Evolutionary conservation across 2,888 invertebrate genomes (phyloP), one percentile per base, ranked within the genome.

Genomic region (Hoplodrina ambigua): DNA sequence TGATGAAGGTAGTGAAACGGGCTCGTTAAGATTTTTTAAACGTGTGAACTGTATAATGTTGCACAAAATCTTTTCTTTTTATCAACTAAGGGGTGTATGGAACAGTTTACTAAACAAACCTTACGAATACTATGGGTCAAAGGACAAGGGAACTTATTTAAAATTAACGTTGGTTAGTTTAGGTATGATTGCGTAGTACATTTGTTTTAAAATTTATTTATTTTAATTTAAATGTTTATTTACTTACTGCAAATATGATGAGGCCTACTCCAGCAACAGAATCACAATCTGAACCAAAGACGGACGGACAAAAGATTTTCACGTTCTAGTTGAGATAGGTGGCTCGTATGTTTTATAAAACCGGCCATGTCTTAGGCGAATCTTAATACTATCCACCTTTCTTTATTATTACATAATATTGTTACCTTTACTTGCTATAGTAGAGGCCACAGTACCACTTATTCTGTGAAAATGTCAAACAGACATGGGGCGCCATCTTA

Each of bases 211-310:
- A 44, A 15, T 44, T 33, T 33, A 30, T 33, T 37, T 37, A 37
- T 37, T 37, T 37, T 37, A 8, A 37, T 8, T 37, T 37, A 37
- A 37, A 37, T 8, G 37, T 7, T 8, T 46, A 17, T 4, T 46
- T 46, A 17, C 46, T 17, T 46, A 10, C 41, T 50, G 11, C 19
- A 17, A 17, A 66, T 19, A 19, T 7, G 17, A 1, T 15, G 20
- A 7, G 0, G 17, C 7, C 4, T 0, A 17, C 2, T n/a, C 2
- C 15, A 44, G 10, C 69, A 65, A 68, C 37, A 62, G 78, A 54
- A 63, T 52, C 44, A 50, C 41, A 50, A 61, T 55, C 19, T 71
- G 63, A 81, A 77, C 85, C 86, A 88, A 88, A 88, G 85, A 85
- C n/a, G 50, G n/a, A 25, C 52, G 50, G 19, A 20, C 46, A 50